Base-by-base conservation (phyloP, 2,113 vertebrate genomes). In the Python bivittatus region DNA sequence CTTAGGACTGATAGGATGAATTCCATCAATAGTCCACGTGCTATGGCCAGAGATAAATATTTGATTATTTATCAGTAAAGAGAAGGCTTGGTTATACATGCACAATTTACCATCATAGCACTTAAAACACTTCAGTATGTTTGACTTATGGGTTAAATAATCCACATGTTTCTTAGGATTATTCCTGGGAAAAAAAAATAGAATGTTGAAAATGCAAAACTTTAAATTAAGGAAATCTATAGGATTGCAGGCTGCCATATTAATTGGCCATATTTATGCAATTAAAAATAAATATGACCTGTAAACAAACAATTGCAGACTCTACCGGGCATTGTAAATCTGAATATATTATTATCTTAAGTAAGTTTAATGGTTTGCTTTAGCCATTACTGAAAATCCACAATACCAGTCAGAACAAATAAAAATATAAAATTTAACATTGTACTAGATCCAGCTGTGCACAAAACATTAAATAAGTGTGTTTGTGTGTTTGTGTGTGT, bases 351-450 rank as follows among this genome's bases (percentile, higher is more conserved):
- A 88, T 53, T 83, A 92, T 60, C 72, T 68, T 84, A 85, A 84
- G 83, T 84, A 84, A 84, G 54, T 48, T 88, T 92, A 92, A 88
- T 53, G 42, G 15, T 92, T 88, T 92, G 44, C 87, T 25, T 92
- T 92, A 79, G 38, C 42, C 42, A 33, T 88, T 58, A 84, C 56
- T 84, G 29, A 6, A 86, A 86, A 64, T 91, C 12, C 29, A 52
- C 84, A 57, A 84, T n/a, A 84, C 3, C 42, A 84, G 83, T 88
- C 42, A 61, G 27, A 83, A 88, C 27, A 84, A 92, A 88, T 57
- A 57, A 56, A 72, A 64, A 83, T 38, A 33, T 20, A 92, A 53
- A 83, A 57, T 48, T 84, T 84, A 92, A 83, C 58, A 60, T 88
- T 64, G 54, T 86, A 61, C 29, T 53, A 1, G 12, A 33, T 91